Percentiles rank a stretch among this genome's conserved stretches.
Conservation (phyloP, 2,797 vertebrate species). For the Cryptoprocta ferox region DNA sequence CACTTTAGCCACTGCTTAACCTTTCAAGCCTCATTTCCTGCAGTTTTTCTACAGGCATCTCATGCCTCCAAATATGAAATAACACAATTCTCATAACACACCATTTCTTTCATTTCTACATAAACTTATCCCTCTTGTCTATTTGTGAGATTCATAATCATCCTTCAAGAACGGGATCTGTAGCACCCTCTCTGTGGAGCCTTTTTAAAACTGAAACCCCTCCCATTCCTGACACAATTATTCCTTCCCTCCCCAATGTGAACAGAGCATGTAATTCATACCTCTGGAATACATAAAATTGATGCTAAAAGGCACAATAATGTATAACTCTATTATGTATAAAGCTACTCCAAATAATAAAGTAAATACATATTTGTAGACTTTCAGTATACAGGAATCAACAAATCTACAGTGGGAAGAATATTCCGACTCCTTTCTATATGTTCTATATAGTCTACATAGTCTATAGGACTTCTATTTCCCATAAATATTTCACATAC, state of each 20-base stretch:
- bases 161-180: slow-evolving; percentile 10
- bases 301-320: neutral
- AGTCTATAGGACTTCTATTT: neutral
- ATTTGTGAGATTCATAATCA: slow-evolving; percentile 13
- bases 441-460: neutral
- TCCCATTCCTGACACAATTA: neutral
- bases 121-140: neutral
- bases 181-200: neutral
- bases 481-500: neutral
- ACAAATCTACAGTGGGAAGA: neutral
- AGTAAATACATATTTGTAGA: neutral
- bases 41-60: neutral
- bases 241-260: neutral
- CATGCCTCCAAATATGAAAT: neutral
- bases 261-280: neutral
- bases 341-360: neutral
- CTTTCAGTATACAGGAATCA: neutral
- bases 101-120: neutral
- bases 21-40: neutral
- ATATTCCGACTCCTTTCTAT: neutral
- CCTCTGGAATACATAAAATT: neutral
- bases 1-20: neutral
- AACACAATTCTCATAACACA: neutral
- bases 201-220: neutral
- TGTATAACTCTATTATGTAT: neutral